Percentiles rank a stretch among this genome's conserved stretches.
Conservation (phyloP, 2,797 vertebrate genomes). For the Erpetoichthys calabaricus region DNA sequence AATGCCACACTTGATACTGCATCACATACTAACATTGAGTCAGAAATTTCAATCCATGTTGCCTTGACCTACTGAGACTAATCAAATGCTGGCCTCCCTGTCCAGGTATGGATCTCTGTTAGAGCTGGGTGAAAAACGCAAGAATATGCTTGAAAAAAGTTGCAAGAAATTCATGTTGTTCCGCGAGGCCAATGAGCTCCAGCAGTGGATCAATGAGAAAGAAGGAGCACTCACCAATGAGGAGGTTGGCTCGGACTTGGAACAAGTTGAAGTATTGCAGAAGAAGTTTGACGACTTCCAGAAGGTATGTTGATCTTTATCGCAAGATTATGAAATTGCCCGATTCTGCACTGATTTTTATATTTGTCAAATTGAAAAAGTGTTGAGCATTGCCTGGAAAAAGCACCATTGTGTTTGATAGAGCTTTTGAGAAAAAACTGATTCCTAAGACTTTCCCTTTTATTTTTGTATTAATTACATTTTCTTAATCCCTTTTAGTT, state of each 20-base stretch:
- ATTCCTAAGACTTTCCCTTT: neutral
- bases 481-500: no score
- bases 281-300: constrained; percentile 99
- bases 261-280: constrained; percentile 96
- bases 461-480: no score
- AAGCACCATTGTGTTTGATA: neutral
- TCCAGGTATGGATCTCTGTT: constrained; percentile 77
- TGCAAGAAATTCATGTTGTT: constrained; percentile 98
- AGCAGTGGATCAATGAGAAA: constrained; percentile 97
- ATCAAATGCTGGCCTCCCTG: no score
- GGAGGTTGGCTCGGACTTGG: constrained; percentile 85
- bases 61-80: no score
- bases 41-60: no score
- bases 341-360: no score
- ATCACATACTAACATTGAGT: no score
- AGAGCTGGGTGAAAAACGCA: constrained; percentile 88
- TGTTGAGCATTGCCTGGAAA: no score
- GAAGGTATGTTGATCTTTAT: constrained; percentile 53
- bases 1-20: no score
- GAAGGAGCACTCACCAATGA: constrained; percentile 80
- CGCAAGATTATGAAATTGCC: neutral
- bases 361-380: no score
- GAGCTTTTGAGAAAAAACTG: neutral
- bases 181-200: constrained; percentile 88
- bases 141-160: constrained; percentile 95